Percentiles rank a stretch among this genome's conserved stretches.
phyloP scores from a whole-genome alignment of 2,113 vertebrate genomes.

The Salvelinus fontinalis region DNA sequence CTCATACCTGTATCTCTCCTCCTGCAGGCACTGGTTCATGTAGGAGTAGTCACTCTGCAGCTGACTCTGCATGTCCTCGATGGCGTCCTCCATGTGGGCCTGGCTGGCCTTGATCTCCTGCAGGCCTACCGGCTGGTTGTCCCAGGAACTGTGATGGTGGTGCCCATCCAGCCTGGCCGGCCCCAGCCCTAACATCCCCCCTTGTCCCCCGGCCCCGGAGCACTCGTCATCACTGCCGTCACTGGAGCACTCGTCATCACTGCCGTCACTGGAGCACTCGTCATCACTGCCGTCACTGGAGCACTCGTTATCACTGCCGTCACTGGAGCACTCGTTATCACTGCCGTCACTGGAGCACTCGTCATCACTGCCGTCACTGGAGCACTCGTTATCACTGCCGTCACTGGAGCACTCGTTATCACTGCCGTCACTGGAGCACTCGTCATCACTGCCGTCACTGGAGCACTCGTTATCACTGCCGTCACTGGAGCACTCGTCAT shows the following conservation, averaged over 20 bases:
- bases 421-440: too few relatives aligned
- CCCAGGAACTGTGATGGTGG: constrained; percentile 85
- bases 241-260: constrained; percentile 94
- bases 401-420: constrained; percentile 94
- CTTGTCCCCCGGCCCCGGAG: constrained; percentile 66
- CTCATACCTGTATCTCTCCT: constrained; percentile 90
- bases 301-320: constrained; percentile 92
- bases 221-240: constrained; percentile 87
- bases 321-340: constrained; percentile 77
- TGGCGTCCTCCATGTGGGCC: constrained; percentile 91
- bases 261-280: constrained; percentile 83
- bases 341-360: constrained; percentile 95
- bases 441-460: constrained; percentile 87
- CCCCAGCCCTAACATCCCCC: constrained; percentile 58
- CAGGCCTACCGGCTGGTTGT: constrained; percentile 89
- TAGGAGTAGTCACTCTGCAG: constrained; percentile 94
- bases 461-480: constrained; percentile 95
- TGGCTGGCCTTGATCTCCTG: constrained; percentile 94
- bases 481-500: constrained; percentile 74
- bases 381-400: constrained; percentile 83
- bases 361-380: too few relatives aligned
- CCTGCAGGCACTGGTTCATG: constrained; percentile 97
- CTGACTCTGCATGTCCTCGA: constrained; percentile 94
- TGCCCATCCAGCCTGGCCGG: constrained; percentile 77
- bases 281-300: constrained; percentile 92